Conservation (phyloP, 2,113 vertebrate species). For the Heterocephalus glaber region DNA sequence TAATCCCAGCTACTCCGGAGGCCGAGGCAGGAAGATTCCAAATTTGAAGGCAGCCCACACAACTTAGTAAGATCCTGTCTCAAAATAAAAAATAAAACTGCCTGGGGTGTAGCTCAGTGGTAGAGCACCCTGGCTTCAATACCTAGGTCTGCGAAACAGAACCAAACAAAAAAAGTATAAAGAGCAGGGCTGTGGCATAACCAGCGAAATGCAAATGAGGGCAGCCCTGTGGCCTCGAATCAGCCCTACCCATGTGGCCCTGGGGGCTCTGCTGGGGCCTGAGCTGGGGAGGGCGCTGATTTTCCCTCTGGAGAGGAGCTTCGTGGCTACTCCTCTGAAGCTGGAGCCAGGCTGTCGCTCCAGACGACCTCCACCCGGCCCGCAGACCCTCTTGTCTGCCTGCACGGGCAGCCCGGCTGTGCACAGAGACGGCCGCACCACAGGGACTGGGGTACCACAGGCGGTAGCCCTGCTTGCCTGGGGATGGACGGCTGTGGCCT, state of each 20-base stretch:
- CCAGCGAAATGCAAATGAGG: background rate
- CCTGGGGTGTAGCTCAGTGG: background rate
- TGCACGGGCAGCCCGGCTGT: background rate
- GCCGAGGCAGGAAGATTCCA: background rate
- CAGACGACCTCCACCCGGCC: too few species aligned
- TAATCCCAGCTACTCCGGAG: background rate
- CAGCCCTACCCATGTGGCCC: too few species aligned
- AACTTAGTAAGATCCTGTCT: background rate
- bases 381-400: rapidly evolving
- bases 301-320: rapidly evolving
- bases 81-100: background rate
- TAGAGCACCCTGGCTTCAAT: background rate
- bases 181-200: background rate
- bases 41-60: background rate
- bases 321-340: rapidly evolving
- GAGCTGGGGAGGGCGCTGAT: rapidly evolving
- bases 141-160: background rate
- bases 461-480: rapidly evolving
- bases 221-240: too few species aligned
- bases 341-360: background rate
- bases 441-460: rapidly evolving
- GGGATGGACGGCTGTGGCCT: rapidly evolving
- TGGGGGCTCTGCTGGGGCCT: rapidly evolving
- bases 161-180: background rate
- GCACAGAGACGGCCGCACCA: rapidly evolving